phyloP scores from a whole-genome alignment of 2,113 vertebrate species.

The Numida meleagris region DNA sequence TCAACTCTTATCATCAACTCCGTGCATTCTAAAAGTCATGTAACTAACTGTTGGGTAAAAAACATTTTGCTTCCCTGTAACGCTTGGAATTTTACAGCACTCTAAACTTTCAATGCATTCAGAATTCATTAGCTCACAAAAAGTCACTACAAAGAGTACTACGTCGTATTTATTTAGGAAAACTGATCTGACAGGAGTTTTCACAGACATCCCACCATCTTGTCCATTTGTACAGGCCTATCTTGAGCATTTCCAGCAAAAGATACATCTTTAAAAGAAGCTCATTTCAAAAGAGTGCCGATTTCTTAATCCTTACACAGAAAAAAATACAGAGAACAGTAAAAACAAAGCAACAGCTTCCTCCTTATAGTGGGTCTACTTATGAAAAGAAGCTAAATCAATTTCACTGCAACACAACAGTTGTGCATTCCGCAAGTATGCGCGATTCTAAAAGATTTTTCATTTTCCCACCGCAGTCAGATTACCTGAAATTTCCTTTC shows the following conservation, averaged over 20 bases:
- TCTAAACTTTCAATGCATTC: not conserved
- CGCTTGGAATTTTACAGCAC: not conserved
- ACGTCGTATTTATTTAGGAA: not conserved
- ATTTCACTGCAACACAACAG: not conserved
- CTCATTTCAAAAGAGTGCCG: not conserved
- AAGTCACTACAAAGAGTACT: not conserved
- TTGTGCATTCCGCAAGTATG: not conserved
- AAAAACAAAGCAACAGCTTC: not conserved
- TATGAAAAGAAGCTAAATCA: not conserved
- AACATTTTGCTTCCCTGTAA: not conserved
- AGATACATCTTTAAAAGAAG: not conserved
- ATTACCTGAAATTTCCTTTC: conserved; percentile 96
- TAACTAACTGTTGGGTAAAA: not conserved
- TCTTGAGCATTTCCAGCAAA: not conserved
- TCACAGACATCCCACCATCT: not conserved
- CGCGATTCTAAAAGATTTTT: not conserved
- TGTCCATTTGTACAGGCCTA: not conserved
- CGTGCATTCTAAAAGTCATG: not conserved
- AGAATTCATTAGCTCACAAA: not conserved
- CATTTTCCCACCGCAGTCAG: not conserved
- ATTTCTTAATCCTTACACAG: not conserved
- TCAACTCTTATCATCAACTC: not conserved
- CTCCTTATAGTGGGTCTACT: not conserved
- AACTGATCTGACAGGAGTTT: not conserved
- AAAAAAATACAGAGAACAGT: not conserved